A percentile compares a stretch with the other conserved stretches of the same genome.
phyloP scores from a whole-genome alignment of 2,113 vertebrate species.

The Monopterus albus region DNA sequence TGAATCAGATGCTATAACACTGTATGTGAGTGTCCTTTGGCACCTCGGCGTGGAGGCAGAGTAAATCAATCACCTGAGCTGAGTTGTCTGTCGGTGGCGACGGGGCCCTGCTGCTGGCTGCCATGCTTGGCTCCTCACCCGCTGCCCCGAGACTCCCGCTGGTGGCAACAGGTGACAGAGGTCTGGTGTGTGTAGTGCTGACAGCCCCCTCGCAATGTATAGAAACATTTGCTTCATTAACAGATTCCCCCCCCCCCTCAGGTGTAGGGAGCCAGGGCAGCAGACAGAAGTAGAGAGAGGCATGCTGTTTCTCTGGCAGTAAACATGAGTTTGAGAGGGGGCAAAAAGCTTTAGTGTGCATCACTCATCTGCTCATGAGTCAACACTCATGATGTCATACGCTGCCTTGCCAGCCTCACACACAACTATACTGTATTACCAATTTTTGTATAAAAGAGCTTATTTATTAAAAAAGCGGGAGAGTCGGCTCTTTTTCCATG shows the following conservation, averaged over 20 bases:
- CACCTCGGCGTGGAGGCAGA: slow-evolving; percentile 41
- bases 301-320: slow-evolving; percentile 65
- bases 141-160: slow-evolving; percentile 62
- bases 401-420: slow-evolving; percentile 72
- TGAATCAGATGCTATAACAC: background rate
- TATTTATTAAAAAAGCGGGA: slow-evolving; percentile 78
- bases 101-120: slow-evolving; percentile 53
- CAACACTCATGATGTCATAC: slow-evolving; percentile 84
- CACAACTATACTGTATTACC: slow-evolving; percentile 75
- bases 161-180: slow-evolving; percentile 82
- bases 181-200: slow-evolving; percentile 75
- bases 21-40: slow-evolving; percentile 22
- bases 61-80: slow-evolving; percentile 50
- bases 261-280: slow-evolving; percentile 18
- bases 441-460: slow-evolving; percentile 78
- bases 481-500: slow-evolving; percentile 76
- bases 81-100: slow-evolving; percentile 68
- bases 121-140: slow-evolving; percentile 64
- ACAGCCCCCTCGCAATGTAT: slow-evolving; percentile 57
- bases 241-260: slow-evolving; percentile 8
- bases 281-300: slow-evolving; percentile 57
- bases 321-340: slow-evolving; percentile 55
- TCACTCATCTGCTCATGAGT: slow-evolving; percentile 84
- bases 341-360: slow-evolving; percentile 75
- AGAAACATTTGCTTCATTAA: slow-evolving; percentile 79